phyloP scores from a whole-genome alignment of 1,140 invertebrate species.

The Homarus americanus region DNA sequence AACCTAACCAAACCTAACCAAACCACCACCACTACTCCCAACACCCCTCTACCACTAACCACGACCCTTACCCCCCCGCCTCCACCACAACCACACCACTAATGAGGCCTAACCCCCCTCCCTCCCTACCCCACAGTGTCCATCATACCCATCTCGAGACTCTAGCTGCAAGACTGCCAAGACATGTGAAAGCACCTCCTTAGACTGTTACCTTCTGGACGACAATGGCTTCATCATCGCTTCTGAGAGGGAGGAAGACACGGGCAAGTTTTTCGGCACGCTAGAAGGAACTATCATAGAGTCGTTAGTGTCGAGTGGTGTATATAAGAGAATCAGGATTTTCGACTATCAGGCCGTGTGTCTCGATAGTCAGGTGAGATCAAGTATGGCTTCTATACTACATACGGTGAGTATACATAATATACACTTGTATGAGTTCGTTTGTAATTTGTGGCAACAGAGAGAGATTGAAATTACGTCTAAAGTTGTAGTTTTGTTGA shows the following conservation, averaged over 20 bases:
- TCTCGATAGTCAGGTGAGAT: conserved; percentile 82
- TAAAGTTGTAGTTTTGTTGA: too few species aligned
- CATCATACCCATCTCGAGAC: conserved; percentile 50
- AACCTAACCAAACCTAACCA: too few species aligned
- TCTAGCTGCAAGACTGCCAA: conserved; percentile 76
- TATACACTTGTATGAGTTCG: too few species aligned
- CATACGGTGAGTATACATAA: conserved; percentile 76
- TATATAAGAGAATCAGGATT: conserved; percentile 91
- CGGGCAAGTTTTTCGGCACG: conserved; percentile 93
- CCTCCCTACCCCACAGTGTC: conserved; percentile 42
- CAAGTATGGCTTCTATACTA: conserved; percentile 77
- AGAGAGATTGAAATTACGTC: too few species aligned
- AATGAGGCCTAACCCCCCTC: not conserved
- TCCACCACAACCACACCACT: too few species aligned
- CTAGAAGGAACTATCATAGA: conserved; percentile 97
- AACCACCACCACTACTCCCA: too few species aligned
- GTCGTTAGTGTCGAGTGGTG: conserved; percentile 91
- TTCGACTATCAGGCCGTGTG: conserved; percentile 94
- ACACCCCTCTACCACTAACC: too few species aligned
- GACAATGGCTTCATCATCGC: conserved; percentile 96
- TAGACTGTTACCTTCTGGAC: conserved; percentile 95
- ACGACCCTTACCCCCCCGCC: too few species aligned
- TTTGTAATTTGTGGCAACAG: too few species aligned
- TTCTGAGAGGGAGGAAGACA: conserved; percentile 89
- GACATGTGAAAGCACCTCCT: conserved; percentile 89